These are phyloP conservation scores for Trichopria drosophilae DNA, from an alignment of 2,888 invertebrate genomes.

Conservation along the genomic window DNA sequence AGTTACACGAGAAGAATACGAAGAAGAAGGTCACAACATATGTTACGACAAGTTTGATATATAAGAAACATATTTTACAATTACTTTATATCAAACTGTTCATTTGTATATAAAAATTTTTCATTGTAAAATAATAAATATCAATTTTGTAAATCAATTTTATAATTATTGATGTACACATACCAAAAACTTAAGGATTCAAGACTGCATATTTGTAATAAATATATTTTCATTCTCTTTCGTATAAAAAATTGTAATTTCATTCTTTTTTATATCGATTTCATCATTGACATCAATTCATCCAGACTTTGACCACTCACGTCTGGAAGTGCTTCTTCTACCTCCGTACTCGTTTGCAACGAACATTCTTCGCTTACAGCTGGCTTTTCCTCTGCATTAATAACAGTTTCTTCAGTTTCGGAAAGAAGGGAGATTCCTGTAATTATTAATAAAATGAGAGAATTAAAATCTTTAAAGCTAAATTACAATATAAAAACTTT, in stretches of 20 bases:
- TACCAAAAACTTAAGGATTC: constrained; percentile 13
- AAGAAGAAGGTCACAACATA: constrained; percentile 75
- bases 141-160: constrained; percentile 14
- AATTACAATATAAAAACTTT: constrained; percentile 34
- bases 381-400: constrained; percentile 71
- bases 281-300: constrained; percentile 91
- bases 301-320: constrained; percentile 72
- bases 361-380: constrained; percentile 54
- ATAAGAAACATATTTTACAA: constrained; percentile 39
- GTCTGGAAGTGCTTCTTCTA: constrained; percentile 60
- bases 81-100: constrained; percentile 2
- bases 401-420: constrained; percentile 65
- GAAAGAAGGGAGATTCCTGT: constrained; percentile 70
- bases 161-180: constrained; percentile 14
- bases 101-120: background rate
- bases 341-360: constrained; percentile 50
- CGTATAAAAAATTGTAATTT: constrained; percentile 3
- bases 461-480: background rate
- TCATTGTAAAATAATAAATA: constrained; percentile 25
- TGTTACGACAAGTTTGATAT: constrained; percentile 64
- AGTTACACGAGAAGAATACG: constrained; percentile 84
- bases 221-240: constrained; percentile 8
- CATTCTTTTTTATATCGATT: constrained; percentile 83
- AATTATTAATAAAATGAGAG: constrained; percentile 9
- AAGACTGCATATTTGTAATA: constrained; percentile 7